A percentile compares a stretch with the other conserved stretches of the same genome.
Evolutionary conservation across 2,113 vertebrate species (phyloP).

Genomic region (Anser cygnoides): DNA sequence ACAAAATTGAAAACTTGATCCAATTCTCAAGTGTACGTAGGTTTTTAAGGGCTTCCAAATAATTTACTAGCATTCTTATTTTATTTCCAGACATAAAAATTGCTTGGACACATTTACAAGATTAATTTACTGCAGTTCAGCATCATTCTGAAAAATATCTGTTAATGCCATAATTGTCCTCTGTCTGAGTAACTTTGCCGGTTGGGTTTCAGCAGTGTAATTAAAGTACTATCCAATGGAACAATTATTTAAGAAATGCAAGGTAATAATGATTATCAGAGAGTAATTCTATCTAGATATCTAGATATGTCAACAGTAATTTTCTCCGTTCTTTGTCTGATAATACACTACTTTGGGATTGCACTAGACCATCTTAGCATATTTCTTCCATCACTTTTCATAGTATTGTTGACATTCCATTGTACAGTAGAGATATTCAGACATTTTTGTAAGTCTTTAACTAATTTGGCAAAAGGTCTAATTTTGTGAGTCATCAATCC

Average conservation of each 20-base stretch:
- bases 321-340: not conserved
- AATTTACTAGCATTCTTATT: not conserved
- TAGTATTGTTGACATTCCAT: not conserved
- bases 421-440: not conserved
- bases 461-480: not conserved
- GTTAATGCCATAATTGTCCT: not conserved
- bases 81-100: constrained; percentile 5
- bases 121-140: not conserved
- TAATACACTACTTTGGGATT: not conserved
- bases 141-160: not conserved
- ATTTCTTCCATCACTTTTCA: not conserved
- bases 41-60: not conserved
- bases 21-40: not conserved
- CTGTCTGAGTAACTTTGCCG: not conserved
- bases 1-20: not conserved
- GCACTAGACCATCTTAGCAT: not conserved
- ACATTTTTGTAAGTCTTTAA: not conserved
- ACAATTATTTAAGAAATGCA: not conserved
- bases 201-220: not conserved
- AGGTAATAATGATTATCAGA: not conserved
- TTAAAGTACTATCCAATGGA: not conserved
- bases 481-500: not conserved
- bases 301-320: not conserved
- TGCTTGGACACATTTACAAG: not conserved
- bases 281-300: not conserved